phyloP scores from a whole-genome alignment of 2,797 vertebrate genomes.

The Mormyrops attenuatus region DNA sequence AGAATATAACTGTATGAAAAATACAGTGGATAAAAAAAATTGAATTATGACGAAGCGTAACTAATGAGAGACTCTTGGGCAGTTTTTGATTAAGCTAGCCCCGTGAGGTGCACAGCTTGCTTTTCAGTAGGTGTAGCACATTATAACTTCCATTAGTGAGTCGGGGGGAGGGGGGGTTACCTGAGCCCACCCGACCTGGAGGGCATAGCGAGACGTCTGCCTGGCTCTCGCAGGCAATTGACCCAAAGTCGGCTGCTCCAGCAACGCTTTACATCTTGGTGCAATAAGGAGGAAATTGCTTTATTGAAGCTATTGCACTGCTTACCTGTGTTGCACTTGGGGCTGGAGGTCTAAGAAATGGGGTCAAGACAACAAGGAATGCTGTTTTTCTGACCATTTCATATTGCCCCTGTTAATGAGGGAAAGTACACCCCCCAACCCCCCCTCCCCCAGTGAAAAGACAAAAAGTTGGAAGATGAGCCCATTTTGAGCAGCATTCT shows the following conservation, averaged over 20 bases:
- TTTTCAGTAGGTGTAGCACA: neutral
- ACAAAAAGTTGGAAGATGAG: neutral
- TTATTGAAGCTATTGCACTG: neutral
- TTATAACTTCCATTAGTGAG: constrained; percentile 5
- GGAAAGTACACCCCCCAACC: neutral
- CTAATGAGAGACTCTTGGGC: neutral
- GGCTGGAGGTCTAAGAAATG: neutral
- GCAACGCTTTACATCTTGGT: neutral
- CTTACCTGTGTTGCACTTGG: neutral
- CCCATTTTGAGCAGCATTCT: neutral
- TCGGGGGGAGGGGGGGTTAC: neutral
- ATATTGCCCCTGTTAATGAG: neutral
- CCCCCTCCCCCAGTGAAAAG: neutral
- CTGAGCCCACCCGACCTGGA: neutral
- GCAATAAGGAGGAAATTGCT: neutral
- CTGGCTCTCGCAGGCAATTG: neutral
- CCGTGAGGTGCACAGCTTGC: neutral
- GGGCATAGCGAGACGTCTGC: neutral
- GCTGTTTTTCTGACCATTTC: neutral
- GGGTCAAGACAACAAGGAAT: neutral
- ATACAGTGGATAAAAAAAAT: constrained; percentile 3
- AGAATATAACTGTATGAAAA: constrained; percentile 11
- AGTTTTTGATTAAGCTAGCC: neutral
- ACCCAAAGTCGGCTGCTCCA: neutral
- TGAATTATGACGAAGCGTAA: constrained; percentile 14